These are phyloP conservation scores for Rotaria socialis DNA, from an alignment of 2,888 invertebrate species.

Conservation along the genomic window DNA sequence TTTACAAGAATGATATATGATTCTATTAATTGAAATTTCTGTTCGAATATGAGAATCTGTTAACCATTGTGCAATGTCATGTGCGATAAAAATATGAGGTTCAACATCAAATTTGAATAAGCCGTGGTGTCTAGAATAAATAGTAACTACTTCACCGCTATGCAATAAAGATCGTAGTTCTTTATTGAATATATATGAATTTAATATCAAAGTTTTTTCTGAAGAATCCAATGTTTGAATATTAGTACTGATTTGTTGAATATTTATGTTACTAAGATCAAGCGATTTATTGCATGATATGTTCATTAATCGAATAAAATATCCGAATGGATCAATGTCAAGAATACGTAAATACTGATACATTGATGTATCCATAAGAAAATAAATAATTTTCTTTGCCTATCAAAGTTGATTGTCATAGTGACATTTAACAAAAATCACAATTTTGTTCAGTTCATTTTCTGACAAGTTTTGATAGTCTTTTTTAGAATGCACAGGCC, in stretches of 20 bases:
- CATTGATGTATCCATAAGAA: not conserved
- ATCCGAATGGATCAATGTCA: not conserved
- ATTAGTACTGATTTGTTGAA: not conserved
- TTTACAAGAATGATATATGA: not conserved
- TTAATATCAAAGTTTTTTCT: not conserved
- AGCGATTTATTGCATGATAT: not conserved
- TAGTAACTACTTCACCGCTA: not conserved
- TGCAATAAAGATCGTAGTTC: not conserved
- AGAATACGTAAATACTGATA: not conserved
- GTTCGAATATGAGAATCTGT: not conserved
- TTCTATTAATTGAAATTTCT: not conserved
- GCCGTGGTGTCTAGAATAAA: not conserved
- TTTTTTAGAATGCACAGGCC: no score
- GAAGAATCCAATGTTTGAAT: not conserved
- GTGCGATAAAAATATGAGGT: not conserved
- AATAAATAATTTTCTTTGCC: not conserved
- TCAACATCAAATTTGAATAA: not conserved
- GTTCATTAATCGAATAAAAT: slow-evolving; percentile 1
- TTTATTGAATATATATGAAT: not conserved
- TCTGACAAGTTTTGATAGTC: no score
- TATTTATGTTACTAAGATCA: not conserved
- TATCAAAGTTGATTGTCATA: not conserved
- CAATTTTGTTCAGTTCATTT: no score
- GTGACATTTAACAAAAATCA: not conserved
- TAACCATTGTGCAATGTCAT: not conserved